Evolutionary conservation across 2,113 vertebrate genomes (phyloP).

Genomic region (Fukomys damarensis): DNA sequence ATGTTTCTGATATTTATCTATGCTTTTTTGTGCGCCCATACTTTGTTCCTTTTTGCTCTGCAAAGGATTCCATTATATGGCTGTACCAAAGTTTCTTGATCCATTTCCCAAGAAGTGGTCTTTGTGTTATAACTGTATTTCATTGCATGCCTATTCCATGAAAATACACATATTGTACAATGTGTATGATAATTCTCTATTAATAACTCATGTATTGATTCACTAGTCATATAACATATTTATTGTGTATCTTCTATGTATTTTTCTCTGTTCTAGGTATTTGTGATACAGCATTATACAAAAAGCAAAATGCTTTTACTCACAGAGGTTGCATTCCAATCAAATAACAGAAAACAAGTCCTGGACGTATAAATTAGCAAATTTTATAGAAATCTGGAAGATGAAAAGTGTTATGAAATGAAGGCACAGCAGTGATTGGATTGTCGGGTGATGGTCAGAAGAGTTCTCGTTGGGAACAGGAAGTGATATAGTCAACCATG

Average conservation of each 20-base stretch:
- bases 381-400: background rate
- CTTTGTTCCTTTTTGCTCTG: background rate
- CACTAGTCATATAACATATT: background rate
- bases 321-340: background rate
- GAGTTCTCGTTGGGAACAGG: background rate
- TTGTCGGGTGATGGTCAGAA: background rate
- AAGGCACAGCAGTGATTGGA: background rate
- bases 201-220: background rate
- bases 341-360: background rate
- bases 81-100: background rate
- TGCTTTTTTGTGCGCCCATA: background rate
- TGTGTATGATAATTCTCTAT: background rate
- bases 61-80: background rate
- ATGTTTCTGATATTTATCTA: background rate
- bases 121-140: constrained; percentile 3
- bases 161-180: background rate
- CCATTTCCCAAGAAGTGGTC: background rate
- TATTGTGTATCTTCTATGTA: background rate
- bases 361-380: background rate
- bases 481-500: background rate
- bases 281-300: background rate
- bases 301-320: background rate
- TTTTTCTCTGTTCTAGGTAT: background rate
- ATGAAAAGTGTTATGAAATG: background rate
- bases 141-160: background rate